Evolutionary conservation across 2,797 vertebrate species (phyloP), one percentile per base, ranked within the genome.

Genomic region (Catharus ustulatus): DNA sequence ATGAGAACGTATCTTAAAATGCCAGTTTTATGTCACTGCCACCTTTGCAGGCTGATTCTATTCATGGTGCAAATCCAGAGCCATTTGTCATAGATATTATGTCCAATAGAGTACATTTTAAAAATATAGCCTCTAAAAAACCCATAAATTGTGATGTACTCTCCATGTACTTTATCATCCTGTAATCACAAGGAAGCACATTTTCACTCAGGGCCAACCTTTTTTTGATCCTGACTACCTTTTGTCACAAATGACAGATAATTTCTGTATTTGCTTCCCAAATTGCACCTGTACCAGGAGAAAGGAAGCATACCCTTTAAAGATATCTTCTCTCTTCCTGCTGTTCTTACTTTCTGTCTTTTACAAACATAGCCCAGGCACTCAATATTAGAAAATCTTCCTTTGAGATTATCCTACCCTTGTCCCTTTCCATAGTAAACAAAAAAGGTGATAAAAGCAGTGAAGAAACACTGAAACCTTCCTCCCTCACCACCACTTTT

Each of bases 31-130:
- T 94, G 90, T 93, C 21, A 40, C 75, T 19, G 36, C 66, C 63
- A 85, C 46, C 84, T 95, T 91, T 92, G n/a, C 54, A 73, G 76
- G n/a, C 49, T 82, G 76, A 87, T 95, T 95, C 92, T 94, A 78
- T 88, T 97, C 81, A 91, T 66, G 59, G 52, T 96, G 93, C 77
- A 96, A 95, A 96, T 74, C 58, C 68, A 96, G 83, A 96, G 57
- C 73, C 48, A 64, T 96, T 93, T 96, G 71, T 95, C 62, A 67
- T 86, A 87, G 85, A 94, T 40, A 75, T 77, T 77, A 58, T 45
- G n/a, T 87, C 82, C 30, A 58, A 61, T 3, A 82, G 3, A 66
- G 4, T 36, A 49, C 19, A 34, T 29, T 77, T 85, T 26, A n/a
- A 90, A 93, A 94, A 91, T 91, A 95, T 66, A 91, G 74, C 69